A percentile compares a stretch with the other conserved stretches of the same genome.
These are phyloP conservation scores for Odontesthes bonariensis DNA, from an alignment of 2,113 vertebrate genomes.

Conservation along the genomic window DNA sequence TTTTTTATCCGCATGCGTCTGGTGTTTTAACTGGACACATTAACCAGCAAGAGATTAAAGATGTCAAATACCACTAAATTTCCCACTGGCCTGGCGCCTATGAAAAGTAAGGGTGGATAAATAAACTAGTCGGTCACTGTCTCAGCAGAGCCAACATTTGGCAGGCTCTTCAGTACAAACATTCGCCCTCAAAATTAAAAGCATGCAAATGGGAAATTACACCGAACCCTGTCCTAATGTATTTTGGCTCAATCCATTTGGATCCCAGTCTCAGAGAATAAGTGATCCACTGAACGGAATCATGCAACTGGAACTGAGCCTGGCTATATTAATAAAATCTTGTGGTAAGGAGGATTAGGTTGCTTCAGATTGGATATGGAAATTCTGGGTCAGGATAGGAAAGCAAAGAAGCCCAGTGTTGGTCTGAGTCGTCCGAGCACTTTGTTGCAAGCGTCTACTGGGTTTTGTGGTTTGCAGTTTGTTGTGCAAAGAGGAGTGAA, in stretches of 20 bases:
- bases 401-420: neutral
- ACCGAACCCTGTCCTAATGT: conserved; percentile 51
- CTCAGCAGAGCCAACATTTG: conserved; percentile 53
- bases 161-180: conserved; percentile 49
- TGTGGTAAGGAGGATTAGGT: neutral
- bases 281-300: conserved; percentile 22
- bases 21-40: conserved; percentile 18
- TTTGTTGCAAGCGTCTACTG: neutral
- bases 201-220: conserved; percentile 58
- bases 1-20: conserved; percentile 1
- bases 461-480: neutral
- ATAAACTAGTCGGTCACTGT: conserved; percentile 54
- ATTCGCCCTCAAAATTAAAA: conserved; percentile 65
- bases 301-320: conserved; percentile 38
- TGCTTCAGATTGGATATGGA: neutral
- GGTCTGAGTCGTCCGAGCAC: conserved; percentile 1
- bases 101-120: conserved; percentile 44
- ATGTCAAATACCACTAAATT: conserved; percentile 17
- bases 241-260: conserved; percentile 52
- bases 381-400: neutral
- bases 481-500: neutral
- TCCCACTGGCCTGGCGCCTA: conserved; percentile 38
- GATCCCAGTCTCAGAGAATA: conserved; percentile 40
- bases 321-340: conserved; percentile 42
- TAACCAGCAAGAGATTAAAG: neutral